Conservation (phyloP, 2,113 vertebrate genomes). For the Megaleporinus macrocephalus region DNA sequence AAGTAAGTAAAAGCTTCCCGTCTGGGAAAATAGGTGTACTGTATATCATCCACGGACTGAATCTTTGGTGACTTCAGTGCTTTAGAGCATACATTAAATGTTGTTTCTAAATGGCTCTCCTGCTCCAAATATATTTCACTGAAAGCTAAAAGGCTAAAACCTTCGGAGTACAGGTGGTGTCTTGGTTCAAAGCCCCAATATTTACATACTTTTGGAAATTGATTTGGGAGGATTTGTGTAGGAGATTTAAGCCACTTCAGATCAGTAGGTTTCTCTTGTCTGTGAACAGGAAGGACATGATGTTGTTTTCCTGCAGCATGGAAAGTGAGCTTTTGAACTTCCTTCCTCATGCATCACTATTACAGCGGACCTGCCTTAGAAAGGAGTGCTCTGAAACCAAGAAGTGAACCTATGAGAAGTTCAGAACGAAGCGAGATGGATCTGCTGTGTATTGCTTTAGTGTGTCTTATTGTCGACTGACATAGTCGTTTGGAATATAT, state of each 20-base stretch:
- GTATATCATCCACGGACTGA: too few relatives aligned
- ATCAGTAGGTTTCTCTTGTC: not conserved
- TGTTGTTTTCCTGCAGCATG: not conserved
- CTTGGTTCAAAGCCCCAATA: not conserved
- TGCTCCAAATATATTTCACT: too few relatives aligned
- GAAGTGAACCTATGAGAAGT: not conserved
- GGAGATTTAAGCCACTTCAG: not conserved
- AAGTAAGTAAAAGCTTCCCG: too few relatives aligned
- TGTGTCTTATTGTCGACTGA: not conserved
- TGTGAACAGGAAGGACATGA: constrained; percentile 30
- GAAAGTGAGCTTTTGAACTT: constrained; percentile 12
- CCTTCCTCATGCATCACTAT: constrained; percentile 6
- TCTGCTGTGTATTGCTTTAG: not conserved
- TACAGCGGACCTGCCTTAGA: not conserved
- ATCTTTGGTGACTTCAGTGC: too few relatives aligned
- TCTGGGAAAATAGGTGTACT: too few relatives aligned
- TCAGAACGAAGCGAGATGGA: not conserved
- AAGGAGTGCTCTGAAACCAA: not conserved
- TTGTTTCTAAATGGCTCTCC: too few relatives aligned
- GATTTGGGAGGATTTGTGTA: not conserved
- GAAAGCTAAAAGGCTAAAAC: not conserved
- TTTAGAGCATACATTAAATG: too few relatives aligned
- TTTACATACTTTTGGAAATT: not conserved
- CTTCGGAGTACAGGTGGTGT: not conserved
- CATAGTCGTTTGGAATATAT: not conserved